A percentile compares a stretch with the other conserved stretches of the same genome.
Evolutionary conservation across 2,888 invertebrate genomes (phyloP).

Genomic region (Ctenicera cuprea): DNA sequence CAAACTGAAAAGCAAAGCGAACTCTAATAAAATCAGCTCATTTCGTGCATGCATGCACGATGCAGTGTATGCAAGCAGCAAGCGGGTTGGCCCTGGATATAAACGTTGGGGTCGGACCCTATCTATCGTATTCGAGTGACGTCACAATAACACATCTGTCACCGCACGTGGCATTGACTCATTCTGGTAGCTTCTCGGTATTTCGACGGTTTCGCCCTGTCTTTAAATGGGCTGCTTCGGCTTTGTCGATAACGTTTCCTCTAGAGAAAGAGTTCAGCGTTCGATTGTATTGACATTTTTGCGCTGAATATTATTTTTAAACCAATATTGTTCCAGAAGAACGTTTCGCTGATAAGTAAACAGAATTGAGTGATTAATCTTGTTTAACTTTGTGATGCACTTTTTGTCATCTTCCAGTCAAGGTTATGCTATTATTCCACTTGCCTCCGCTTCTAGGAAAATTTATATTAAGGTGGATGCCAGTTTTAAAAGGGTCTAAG

Average conservation of each 20-base stretch:
- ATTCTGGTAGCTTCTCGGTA: constrained; percentile 51
- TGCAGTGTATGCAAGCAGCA: constrained; percentile 23
- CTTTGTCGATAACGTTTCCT: too few relatives aligned
- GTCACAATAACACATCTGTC: constrained; percentile 57
- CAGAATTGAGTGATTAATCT: too few relatives aligned
- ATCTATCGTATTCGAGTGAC: constrained; percentile 50
- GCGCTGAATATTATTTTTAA: too few relatives aligned
- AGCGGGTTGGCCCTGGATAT: constrained; percentile 18
- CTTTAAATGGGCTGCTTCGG: not conserved
- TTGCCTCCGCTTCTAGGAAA: too few relatives aligned
- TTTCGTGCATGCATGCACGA: not conserved
- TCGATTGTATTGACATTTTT: not conserved
- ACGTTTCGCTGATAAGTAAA: too few relatives aligned
- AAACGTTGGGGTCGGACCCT: constrained; percentile 53
- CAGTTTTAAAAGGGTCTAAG: too few relatives aligned
- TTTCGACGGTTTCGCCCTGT: constrained; percentile 42
- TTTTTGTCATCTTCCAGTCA: too few relatives aligned
- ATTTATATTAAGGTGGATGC: too few relatives aligned
- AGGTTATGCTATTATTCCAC: too few relatives aligned
- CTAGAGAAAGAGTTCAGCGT: not conserved
- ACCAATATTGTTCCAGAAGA: too few relatives aligned
- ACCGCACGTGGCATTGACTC: constrained; percentile 59
- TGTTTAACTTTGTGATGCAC: too few relatives aligned
- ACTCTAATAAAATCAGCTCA: constrained; percentile 19
- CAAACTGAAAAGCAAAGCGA: constrained; percentile 4